Base-by-base conservation (phyloP, 1,140 invertebrate genomes). In the Asbolus verrucosus region DNA sequence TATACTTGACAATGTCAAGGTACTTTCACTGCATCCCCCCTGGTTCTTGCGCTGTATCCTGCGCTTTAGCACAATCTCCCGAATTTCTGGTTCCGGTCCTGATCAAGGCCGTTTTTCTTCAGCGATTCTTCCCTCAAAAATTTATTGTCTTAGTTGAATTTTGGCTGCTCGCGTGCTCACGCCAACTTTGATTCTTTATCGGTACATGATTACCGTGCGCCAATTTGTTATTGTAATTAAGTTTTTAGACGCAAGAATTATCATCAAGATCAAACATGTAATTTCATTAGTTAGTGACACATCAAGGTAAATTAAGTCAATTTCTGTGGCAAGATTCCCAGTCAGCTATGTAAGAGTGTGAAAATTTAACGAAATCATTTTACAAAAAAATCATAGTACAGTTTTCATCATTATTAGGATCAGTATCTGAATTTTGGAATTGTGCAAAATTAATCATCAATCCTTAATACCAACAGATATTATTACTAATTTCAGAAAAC, bases 1-100 rank as follows among this genome's bases (percentile, higher is more conserved):
- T 66, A 66, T 66, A 66, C 18, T 33, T 27, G 41, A 21, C 24
- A 50, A 46, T 46, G 63, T 50, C 36, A 46, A 43, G 39, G 63
- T 27, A 66, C 63, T 66, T 66, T 66, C 63, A 66, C 63, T 66
- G 39, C 9, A 46, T 46, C 63, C 63, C 63, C 63, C 15, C 33
- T 39, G 16, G 9, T 11, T 14, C 11, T 38, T 62, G 60, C 36
- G 30, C 33, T 36, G 33, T 36, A n/a, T 36, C 33, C 33, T 36
- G 33, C 24, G 15, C 39, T 61, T 14, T 19, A 54, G 21, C n/a
- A 54, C 21, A 2, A 36, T 36, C 33, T 36, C 33, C 33, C 33
- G 46, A 54, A 54, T 13, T 54, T 54, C 21, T 54, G 19, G 46
- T 54, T 54, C 46, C 46, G 46, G 46, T 54, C 46, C 46, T 54